A percentile compares a stretch with the other conserved stretches of the same genome.
Conservation (phyloP, 2,113 vertebrate genomes). For the Rhineura floridana region DNA sequence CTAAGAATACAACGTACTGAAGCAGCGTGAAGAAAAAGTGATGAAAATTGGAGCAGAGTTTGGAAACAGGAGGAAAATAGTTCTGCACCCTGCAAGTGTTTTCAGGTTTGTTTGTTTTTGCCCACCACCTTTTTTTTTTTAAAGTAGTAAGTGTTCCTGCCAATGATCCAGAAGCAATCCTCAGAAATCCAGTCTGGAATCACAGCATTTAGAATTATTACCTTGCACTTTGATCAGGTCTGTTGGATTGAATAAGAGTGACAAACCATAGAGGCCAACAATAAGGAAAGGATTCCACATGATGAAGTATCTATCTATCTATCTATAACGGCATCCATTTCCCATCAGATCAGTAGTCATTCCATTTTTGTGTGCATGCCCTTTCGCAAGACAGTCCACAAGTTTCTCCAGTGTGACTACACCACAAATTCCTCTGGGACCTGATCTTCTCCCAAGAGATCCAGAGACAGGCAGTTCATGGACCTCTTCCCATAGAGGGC, state of each 20-base stretch:
- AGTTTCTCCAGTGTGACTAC: slow-evolving; percentile 61
- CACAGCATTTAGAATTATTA: slow-evolving; percentile 17
- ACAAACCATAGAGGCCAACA: slow-evolving; percentile 41
- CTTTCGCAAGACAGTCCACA: background rate
- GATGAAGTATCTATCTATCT: slow-evolving; percentile 54
- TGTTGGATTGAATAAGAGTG: slow-evolving; percentile 32
- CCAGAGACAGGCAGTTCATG: slow-evolving; percentile 81
- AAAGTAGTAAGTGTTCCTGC: background rate
- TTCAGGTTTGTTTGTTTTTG: slow-evolving; percentile 28
- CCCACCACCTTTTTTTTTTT: slow-evolving; percentile 25
- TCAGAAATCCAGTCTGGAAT: background rate
- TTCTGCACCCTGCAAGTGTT: slow-evolving; percentile 9
- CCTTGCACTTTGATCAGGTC: slow-evolving; percentile 45
- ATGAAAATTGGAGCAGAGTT: background rate
- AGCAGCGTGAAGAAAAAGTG: slow-evolving; percentile 39
- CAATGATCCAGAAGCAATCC: slow-evolving; percentile 10
- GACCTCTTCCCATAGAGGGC: slow-evolving; percentile 81
- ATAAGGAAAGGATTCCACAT: slow-evolving; percentile 41
- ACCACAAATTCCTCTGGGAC: slow-evolving; percentile 83
- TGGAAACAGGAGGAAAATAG: background rate
- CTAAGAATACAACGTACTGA: slow-evolving; percentile 27
- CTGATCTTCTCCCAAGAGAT: slow-evolving; percentile 80
- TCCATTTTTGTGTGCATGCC: background rate
- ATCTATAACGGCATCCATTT: slow-evolving; percentile 23
- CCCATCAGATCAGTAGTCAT: slow-evolving; percentile 14